These are phyloP conservation scores for Papilio protenor DNA, from an alignment of 2,888 invertebrate species.

Conservation along the genomic window DNA sequence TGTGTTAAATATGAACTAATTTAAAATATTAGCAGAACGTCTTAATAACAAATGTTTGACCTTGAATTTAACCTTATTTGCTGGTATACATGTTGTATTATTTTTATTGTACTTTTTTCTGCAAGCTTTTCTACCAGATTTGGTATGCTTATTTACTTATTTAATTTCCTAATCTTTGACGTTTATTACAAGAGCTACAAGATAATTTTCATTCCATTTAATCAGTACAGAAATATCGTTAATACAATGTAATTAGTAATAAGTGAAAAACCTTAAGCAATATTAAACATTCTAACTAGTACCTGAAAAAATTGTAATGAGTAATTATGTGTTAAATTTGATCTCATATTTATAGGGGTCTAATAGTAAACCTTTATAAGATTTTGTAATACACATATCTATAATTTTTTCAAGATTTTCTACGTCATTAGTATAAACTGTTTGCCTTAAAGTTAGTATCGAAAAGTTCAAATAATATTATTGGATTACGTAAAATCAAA, in stretches of 20 bases:
- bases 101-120: not conserved
- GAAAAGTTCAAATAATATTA: constrained; percentile 19
- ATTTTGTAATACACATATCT: constrained; percentile 7
- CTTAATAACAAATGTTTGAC: not conserved
- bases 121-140: not conserved
- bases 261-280: constrained; percentile 20
- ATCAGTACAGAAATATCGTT: constrained; percentile 12
- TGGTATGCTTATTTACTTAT: not conserved
- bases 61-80: not conserved
- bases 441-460: constrained; percentile 23
- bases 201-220: not conserved
- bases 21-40: not conserved
- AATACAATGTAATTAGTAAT: constrained; percentile 13
- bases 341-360: constrained; percentile 3
- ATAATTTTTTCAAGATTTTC: constrained; percentile 20
- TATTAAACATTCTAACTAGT: constrained; percentile 18
- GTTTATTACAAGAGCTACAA: not conserved
- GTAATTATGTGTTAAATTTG: constrained; percentile 17
- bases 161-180: not conserved
- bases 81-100: not conserved
- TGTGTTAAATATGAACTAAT: not conserved
- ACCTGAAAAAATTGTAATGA: not conserved
- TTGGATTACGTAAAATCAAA: constrained; percentile 34
- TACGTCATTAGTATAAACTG: constrained; percentile 4
- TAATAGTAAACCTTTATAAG: constrained; percentile 6